Conservation (phyloP, 1,140 invertebrate genomes). For the Zeugodacus cucurbitae region DNA sequence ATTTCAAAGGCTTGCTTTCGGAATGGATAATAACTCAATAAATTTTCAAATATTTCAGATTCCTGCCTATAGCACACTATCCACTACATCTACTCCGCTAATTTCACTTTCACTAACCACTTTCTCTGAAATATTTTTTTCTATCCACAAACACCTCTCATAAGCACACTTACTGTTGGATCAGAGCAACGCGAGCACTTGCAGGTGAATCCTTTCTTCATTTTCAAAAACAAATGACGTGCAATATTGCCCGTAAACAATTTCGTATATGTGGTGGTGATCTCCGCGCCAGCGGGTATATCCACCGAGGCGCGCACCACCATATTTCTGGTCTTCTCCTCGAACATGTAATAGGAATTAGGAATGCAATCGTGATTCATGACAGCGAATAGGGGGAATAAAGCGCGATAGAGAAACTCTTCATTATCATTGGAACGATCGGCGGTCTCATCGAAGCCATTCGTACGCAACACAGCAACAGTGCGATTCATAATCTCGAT, state of each 20-base stretch:
- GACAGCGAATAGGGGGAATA: slow-evolving; percentile 79
- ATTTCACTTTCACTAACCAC: neutral
- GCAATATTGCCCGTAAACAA: slow-evolving; percentile 78
- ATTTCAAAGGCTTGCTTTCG: no score
- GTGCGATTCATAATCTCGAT: slow-evolving; percentile 64
- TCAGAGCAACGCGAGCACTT: slow-evolving; percentile 78
- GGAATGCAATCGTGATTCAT: slow-evolving; percentile 82
- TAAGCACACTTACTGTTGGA: slow-evolving; percentile 68
- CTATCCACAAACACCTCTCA: neutral
- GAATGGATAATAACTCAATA: no score
- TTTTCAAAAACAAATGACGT: slow-evolving; percentile 73
- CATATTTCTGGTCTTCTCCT: slow-evolving; percentile 71
- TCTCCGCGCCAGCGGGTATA: slow-evolving; percentile 76
- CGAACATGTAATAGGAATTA: slow-evolving; percentile 78
- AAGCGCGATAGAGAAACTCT: slow-evolving; percentile 72
- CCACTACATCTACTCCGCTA: neutral
- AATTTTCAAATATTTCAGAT: no score
- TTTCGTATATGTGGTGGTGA: slow-evolving; percentile 80
- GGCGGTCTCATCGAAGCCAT: slow-evolving; percentile 76
- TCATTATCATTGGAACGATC: slow-evolving; percentile 68
- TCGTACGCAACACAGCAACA: slow-evolving; percentile 76
- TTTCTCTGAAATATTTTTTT: neutral
- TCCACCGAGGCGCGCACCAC: slow-evolving; percentile 73
- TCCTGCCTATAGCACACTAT: no score
- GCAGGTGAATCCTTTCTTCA: slow-evolving; percentile 82